These are phyloP conservation scores for Parasteatoda tepidariorum DNA, from an alignment of 1,140 invertebrate species.

Conservation along the genomic window DNA sequence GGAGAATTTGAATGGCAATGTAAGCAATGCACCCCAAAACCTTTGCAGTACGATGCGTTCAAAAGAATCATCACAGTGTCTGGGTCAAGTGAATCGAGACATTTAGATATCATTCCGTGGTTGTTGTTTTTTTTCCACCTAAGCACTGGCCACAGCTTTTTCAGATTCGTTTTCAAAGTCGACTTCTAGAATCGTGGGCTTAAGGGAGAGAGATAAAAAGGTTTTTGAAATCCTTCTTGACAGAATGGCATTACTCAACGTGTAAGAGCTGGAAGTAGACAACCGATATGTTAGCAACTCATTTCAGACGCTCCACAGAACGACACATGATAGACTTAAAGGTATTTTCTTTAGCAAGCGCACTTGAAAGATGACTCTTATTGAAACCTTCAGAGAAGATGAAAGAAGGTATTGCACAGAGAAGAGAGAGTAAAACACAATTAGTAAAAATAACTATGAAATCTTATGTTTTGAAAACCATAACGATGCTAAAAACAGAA, in stretches of 20 bases:
- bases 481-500: too few relatives aligned
- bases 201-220: background rate
- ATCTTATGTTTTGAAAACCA: too few relatives aligned
- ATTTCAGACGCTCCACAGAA: conserved; percentile 54
- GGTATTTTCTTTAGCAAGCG: conserved; percentile 39
- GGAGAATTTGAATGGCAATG: conserved; percentile 37
- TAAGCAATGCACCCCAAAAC: conserved; percentile 62
- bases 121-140: conserved; percentile 63
- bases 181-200: conserved; percentile 12
- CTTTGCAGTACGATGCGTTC: conserved; percentile 68
- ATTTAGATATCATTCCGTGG: conserved; percentile 63
- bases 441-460: too few relatives aligned
- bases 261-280: conserved; percentile 2
- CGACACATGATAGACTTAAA: conserved; percentile 53
- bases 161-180: conserved; percentile 16
- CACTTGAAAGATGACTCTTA: background rate
- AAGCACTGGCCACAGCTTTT: conserved; percentile 55
- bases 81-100: conserved; percentile 62
- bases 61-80: conserved; percentile 64
- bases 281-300: conserved; percentile 15
- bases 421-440: too few relatives aligned
- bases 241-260: conserved; percentile 14
- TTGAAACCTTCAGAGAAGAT: background rate
- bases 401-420: too few relatives aligned
- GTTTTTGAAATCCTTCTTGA: background rate